These are phyloP conservation scores for Gymnogyps californianus DNA, from an alignment of 2,113 vertebrate species.

Conservation along the genomic window DNA sequence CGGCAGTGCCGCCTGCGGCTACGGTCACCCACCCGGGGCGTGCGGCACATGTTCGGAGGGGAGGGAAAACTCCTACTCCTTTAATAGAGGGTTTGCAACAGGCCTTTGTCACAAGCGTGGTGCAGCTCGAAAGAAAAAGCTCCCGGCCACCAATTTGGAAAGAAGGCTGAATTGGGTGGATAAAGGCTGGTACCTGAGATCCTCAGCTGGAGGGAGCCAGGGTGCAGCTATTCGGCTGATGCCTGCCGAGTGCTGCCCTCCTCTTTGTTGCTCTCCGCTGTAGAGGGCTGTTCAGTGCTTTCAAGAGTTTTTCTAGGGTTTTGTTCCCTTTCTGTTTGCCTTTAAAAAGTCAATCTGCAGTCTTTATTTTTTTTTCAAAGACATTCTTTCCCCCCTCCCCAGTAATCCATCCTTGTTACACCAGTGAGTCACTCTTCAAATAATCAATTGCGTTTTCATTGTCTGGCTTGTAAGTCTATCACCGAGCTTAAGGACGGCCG, in stretches of 20 bases:
- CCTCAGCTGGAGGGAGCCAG: not conserved
- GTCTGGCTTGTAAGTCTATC: conserved; percentile 40
- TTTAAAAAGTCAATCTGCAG: conserved; percentile 5
- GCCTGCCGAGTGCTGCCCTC: not conserved
- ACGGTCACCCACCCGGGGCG: rapidly evolving
- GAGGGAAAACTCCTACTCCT: not conserved
- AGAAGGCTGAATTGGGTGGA: not conserved
- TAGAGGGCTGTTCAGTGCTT: not conserved
- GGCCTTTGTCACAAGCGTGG: not conserved
- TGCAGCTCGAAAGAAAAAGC: not conserved
- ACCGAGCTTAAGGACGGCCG: not conserved
- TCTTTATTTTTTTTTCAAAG: not conserved
- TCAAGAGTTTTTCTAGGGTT: not conserved
- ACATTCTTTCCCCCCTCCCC: not conserved
- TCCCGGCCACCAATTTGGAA: not conserved
- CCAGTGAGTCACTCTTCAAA: conserved; percentile 49
- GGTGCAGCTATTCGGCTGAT: not conserved
- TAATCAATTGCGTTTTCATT: conserved; percentile 47
- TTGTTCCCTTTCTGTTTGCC: conserved; percentile 15
- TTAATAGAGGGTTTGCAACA: not conserved
- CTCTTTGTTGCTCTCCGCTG: not conserved
- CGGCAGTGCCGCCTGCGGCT: rapidly evolving
- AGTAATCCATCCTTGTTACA: conserved; percentile 41
- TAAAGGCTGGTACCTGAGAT: not conserved
- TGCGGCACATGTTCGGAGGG: rapidly evolving